Evolutionary conservation across 2,888 invertebrate genomes (phyloP), one percentile per base, ranked within the genome.

Genomic region (Tetanocera ferruginea): DNA sequence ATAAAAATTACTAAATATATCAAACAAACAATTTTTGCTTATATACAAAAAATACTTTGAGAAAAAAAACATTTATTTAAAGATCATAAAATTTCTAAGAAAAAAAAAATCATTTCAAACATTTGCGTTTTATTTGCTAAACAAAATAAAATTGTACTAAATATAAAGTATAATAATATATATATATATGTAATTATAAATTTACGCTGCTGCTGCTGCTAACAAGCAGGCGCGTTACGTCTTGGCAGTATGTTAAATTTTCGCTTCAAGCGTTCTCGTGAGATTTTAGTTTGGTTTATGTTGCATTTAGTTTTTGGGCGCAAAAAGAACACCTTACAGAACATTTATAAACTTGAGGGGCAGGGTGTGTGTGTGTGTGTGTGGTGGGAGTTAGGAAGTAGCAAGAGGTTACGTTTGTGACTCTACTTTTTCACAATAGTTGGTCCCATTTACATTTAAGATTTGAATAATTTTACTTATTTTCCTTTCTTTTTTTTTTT

Each of bases 231-330:
- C 69, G 51, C 28, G 51, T 49, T 17, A 51, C 51, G 28, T 6
- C 49, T 49, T 69, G 69, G 69, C 69, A 69, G 69, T 69, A 51
- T 51, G 49, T 69, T 69, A 5, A 51, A 51, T 69, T 28, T 28
- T 23, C 25, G 14, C 19, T 67, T 69, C 43, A 43, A 43, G 43
- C 43, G 43, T 43, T 11, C 11, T 43, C 43, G 43, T 43, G 43
- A 43, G 11, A 43, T 43, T 43, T 43, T 43, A 14, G 43, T 43
- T 43, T 60, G 31, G 34, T 64, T 64, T 1, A 31, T 62, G 34
- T 64, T 64, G 17, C 2, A 17, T 11, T 64, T 31, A 1, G 17
- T 31, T 57, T 57, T 23, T n/a, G n/a, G n/a, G 14, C 43, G 14
- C 43, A 11, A 43, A 11, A 43, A 43, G 43, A 43, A 43, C 11